Conservation (phyloP, 2,888 invertebrate genomes). For the Epinotia nisella region DNA sequence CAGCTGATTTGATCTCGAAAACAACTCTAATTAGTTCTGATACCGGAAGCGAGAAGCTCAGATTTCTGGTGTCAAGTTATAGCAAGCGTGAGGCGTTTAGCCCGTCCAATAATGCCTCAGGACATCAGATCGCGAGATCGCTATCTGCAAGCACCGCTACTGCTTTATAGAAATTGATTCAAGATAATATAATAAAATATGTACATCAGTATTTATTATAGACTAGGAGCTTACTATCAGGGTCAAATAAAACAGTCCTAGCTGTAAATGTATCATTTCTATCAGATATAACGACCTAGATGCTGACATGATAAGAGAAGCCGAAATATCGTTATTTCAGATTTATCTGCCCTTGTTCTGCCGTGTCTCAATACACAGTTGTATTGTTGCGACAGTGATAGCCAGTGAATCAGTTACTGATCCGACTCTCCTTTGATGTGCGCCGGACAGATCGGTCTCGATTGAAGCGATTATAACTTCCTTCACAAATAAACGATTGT, state of each 20-base stretch:
- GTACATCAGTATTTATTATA: too few species aligned
- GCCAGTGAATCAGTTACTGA: conserved; percentile 10
- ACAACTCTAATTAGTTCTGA: conserved; percentile 30
- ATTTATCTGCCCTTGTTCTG: neutral
- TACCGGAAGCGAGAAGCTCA: conserved; percentile 39
- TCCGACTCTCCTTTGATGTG: conserved; percentile 30
- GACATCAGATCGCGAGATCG: conserved; percentile 37
- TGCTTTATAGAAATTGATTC: conserved; percentile 24
- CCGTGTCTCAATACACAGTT: conserved; percentile 2
- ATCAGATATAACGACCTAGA: conserved; percentile 20
- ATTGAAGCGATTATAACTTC: conserved; percentile 17
- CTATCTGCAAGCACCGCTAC: conserved; percentile 16
- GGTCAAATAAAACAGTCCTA: conserved; percentile 3
- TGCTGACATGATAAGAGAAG: conserved; percentile 18
- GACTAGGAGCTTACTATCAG: too few species aligned
- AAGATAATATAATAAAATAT: too few species aligned
- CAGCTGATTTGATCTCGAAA: conserved; percentile 36
- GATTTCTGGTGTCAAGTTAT: conserved; percentile 22
- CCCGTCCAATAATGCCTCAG: conserved; percentile 11
- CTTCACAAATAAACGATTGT: conserved; percentile 33
- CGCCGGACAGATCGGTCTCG: conserved; percentile 17
- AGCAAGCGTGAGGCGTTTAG: conserved; percentile 35
- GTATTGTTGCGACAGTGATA: neutral
- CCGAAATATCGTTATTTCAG: conserved; percentile 3
- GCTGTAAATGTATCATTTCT: conserved; percentile 19